Evolutionary conservation across 2,888 invertebrate species (phyloP).

Genomic region (Ashinkailepas kermadecensis): DNA sequence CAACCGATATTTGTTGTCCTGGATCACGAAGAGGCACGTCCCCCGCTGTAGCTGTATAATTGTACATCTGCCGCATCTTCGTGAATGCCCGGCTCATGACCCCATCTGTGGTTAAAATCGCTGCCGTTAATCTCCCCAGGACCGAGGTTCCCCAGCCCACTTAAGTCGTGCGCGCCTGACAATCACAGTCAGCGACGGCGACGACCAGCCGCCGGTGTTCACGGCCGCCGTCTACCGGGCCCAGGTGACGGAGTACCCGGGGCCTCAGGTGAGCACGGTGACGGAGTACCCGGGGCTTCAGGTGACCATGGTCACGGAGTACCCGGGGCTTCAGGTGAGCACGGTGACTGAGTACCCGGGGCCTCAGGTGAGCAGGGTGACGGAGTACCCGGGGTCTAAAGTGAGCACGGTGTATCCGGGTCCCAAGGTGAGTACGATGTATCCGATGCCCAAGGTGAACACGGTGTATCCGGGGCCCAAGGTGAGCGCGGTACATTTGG

Average conservation of each 20-base stretch:
- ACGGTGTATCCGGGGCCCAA: slow-evolving; percentile 39
- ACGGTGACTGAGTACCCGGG: not conserved
- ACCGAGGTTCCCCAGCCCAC: slow-evolving; percentile 69
- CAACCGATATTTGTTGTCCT: too few relatives aligned
- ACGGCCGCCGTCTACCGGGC: slow-evolving; percentile 70
- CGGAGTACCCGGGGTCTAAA: not conserved
- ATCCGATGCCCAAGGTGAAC: too few relatives aligned
- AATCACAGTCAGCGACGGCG: slow-evolving; percentile 65
- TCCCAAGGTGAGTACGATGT: not conserved
- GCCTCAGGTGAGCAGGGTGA: not conserved
- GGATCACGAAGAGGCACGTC: too few relatives aligned
- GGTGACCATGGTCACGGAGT: not conserved
- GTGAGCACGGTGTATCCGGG: not conserved
- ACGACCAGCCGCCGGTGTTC: slow-evolving; percentile 71
- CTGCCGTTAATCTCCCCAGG: slow-evolving; percentile 47
- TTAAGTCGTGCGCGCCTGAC: slow-evolving; percentile 63
- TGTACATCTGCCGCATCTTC: too few relatives aligned
- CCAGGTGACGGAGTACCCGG: slow-evolving; percentile 69
- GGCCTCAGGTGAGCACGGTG: slow-evolving; percentile 57
- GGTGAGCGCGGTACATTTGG: too few relatives aligned
- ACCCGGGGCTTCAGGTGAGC: not conserved
- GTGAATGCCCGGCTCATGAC: too few relatives aligned
- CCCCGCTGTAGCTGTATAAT: too few relatives aligned
- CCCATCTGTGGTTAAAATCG: too few relatives aligned
- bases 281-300: not conserved